Conservation (phyloP, 2,797 vertebrate species). For the Eremophila alpestris region DNA sequence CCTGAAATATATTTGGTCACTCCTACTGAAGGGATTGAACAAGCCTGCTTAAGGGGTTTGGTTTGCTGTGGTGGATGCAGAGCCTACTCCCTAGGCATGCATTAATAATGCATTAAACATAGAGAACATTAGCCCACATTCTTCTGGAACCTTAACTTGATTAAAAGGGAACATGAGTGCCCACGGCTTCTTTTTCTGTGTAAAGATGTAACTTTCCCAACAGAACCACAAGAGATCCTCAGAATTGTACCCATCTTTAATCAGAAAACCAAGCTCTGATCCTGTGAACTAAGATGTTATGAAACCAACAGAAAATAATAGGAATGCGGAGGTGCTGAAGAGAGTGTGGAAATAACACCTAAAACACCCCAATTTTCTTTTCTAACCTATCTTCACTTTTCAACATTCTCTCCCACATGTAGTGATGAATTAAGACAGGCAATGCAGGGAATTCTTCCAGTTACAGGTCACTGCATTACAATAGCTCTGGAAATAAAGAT, state of each 20-base stretch:
- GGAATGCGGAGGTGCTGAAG: slow-evolving; percentile 11
- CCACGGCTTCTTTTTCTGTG: neutral
- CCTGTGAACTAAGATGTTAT: slow-evolving; percentile 44
- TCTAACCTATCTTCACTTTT: slow-evolving; percentile 40
- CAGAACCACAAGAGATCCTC: neutral
- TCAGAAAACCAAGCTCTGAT: slow-evolving; percentile 44
- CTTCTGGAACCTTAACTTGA: neutral
- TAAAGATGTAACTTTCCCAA: slow-evolving; percentile 15
- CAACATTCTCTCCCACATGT: slow-evolving; percentile 39
- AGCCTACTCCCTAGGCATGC: neutral
- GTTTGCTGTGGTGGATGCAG: neutral
- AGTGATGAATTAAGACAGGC: slow-evolving; percentile 62
- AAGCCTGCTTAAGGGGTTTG: neutral
- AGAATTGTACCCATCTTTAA: slow-evolving; percentile 55
- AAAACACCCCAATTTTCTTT: slow-evolving; percentile 52
- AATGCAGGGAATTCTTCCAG: slow-evolving; percentile 42
- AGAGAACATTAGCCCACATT: neutral
- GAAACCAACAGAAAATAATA: slow-evolving; percentile 61
- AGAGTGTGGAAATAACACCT: slow-evolving; percentile 30
- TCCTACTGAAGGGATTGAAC: neutral
- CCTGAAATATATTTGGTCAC: neutral
- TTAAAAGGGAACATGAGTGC: neutral
- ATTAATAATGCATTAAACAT: slow-evolving; percentile 8
- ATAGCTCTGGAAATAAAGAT: slow-evolving; percentile 35
- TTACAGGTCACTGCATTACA: slow-evolving; percentile 56